Percentiles rank a stretch among this genome's conserved stretches.
These are phyloP conservation scores for Anguilla rostrata DNA, from an alignment of 2,113 vertebrate species.

Conservation along the genomic window DNA sequence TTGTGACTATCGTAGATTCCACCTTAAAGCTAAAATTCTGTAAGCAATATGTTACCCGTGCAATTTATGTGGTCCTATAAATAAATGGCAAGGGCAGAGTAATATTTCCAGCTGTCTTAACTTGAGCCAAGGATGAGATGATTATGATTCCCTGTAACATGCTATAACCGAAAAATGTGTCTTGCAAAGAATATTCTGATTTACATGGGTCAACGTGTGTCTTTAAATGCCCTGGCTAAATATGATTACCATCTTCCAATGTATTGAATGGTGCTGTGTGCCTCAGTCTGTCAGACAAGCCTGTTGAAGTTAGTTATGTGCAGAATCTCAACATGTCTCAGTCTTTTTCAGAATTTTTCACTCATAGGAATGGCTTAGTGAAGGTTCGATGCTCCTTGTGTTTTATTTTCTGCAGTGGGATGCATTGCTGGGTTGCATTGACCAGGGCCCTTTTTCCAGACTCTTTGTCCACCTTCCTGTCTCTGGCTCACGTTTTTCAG, in stretches of 20 bases:
- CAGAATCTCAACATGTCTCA: background rate
- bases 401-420: background rate
- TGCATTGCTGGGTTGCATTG: background rate
- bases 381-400: background rate
- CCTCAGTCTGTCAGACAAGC: background rate
- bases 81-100: background rate
- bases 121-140: background rate
- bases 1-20: too few relatives aligned
- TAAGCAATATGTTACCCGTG: background rate
- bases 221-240: background rate
- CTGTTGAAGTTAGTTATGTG: background rate
- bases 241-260: background rate
- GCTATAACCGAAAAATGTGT: background rate
- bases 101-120: background rate
- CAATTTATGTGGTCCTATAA: background rate
- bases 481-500: background rate
- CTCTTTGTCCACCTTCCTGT: background rate
- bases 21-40: background rate
- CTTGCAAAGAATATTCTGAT: background rate
- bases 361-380: background rate
- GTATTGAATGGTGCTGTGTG: background rate
- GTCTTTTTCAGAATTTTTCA: background rate
- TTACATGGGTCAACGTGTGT: background rate
- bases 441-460: background rate
- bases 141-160: background rate